Base-by-base conservation (phyloP, 2,888 invertebrate species). In the Scrobipalpa costella region DNA sequence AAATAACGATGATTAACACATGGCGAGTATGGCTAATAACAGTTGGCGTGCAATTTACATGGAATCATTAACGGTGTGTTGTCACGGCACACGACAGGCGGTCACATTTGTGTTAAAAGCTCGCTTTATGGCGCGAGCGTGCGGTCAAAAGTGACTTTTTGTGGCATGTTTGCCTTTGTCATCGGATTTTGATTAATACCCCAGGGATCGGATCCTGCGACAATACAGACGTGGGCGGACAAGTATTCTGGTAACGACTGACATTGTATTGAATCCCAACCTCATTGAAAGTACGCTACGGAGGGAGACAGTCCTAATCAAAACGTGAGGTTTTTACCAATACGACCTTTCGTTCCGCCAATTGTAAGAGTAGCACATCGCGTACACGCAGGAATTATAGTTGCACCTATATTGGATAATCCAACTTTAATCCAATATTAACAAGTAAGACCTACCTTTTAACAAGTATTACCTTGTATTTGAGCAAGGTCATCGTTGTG, bases 171-270 rank as follows among this genome's bases (percentile, higher is more conserved):
- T 72, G 79, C 81, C 83, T 77, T 85, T 86, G 82, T 85, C 74
- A 73, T 71, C 65, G 70, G 83, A 85, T 82, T 76, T 77, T 81
- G 83, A 88, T 84, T 84, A 83, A 86, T 85, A 81, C 69, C 58
- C 44, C 57, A 11, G 15, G 52, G 59, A 15, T 47, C 47, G n/a
- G 44, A 33, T 40, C 64, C 68, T 65, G 69, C 68, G 50, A 68
- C 64, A 69, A 70, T 49, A 59, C 55, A 15, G 55, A 15, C 21
- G 63, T 13, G 60, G 50, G 50, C 13, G 13, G n/a, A 15, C 15
- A 44, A 15, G 50, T 58, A 65, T 60, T 58, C 58, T 64, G 44
- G 21, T 34, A 50, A 59, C 40, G 19, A 44, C 8, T 13, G 61
- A 49, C 49, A 49, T 61, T 49, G n/a, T 61, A 59, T n/a, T 59